phyloP scores from a whole-genome alignment of 1,140 invertebrate genomes.

The Sinonovacula constricta region DNA sequence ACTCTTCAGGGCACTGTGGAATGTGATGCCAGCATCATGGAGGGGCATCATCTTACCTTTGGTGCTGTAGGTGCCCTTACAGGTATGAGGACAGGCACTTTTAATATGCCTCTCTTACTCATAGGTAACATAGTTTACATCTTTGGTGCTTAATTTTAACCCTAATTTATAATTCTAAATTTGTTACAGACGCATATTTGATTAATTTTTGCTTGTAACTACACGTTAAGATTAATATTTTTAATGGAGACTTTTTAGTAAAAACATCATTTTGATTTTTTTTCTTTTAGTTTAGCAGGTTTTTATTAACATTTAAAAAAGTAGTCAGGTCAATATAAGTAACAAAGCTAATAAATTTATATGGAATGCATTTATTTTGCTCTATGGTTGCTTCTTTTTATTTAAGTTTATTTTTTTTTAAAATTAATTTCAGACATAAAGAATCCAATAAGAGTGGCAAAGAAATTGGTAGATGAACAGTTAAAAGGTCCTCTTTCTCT shows the following conservation, averaged over 20 bases:
- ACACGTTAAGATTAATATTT: not conserved
- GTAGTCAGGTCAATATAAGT: not conserved
- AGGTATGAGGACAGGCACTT: too few relatives aligned
- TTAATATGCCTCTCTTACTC: too few relatives aligned
- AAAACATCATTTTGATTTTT: not conserved
- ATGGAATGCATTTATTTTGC: not conserved
- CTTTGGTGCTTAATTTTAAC: not conserved
- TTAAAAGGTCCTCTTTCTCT: slow-evolving; percentile 68
- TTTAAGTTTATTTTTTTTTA: not conserved
- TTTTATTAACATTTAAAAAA: not conserved
- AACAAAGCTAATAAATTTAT: not conserved
- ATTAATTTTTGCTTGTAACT: not conserved
- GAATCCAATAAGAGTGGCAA: slow-evolving; percentile 79
- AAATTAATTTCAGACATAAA: slow-evolving; percentile 68
- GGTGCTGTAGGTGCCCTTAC: slow-evolving; percentile 85
- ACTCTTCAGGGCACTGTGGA: slow-evolving; percentile 91
- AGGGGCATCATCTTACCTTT: slow-evolving; percentile 88
- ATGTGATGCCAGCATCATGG: slow-evolving; percentile 96
- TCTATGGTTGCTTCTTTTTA: not conserved
- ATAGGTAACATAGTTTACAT: too few relatives aligned
- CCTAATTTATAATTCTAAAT: not conserved
- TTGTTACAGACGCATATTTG: not conserved
- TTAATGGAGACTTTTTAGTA: not conserved
- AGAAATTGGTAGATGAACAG: slow-evolving; percentile 76
- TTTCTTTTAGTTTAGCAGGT: not conserved